A percentile compares a stretch with the other conserved stretches of the same genome.
These are phyloP conservation scores for Dasypogon diadema DNA, from an alignment of 2,888 invertebrate genomes.

Conservation along the genomic window DNA sequence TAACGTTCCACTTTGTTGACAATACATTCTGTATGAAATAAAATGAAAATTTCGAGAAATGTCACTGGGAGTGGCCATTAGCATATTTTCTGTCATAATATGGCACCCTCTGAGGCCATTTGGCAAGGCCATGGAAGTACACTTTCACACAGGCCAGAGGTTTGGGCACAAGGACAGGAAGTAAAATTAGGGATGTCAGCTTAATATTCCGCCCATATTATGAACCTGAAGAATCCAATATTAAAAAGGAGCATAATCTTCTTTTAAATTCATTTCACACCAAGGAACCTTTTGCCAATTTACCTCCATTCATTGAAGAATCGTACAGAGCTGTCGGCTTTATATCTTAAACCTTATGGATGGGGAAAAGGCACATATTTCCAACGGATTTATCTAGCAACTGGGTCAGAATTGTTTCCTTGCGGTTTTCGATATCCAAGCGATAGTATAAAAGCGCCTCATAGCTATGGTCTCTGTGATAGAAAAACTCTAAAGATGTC, in stretches of 20 bases:
- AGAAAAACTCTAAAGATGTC: slow-evolving; percentile 31
- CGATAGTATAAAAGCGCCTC: neutral
- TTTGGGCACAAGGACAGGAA: neutral
- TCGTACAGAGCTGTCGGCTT: neutral
- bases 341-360: slow-evolving; percentile 15
- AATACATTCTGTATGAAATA: neutral
- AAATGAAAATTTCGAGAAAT: neutral
- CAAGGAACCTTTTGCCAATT: slow-evolving; percentile 11
- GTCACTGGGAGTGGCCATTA: neutral
- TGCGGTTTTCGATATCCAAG: slow-evolving; percentile 41
- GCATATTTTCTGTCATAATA: neutral
- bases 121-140: neutral
- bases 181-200: neutral
- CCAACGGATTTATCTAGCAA: slow-evolving; percentile 16
- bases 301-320: slow-evolving; percentile 16
- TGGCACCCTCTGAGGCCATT: neutral
- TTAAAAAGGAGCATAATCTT: neutral
- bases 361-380: slow-evolving; percentile 23
- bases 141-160: neutral
- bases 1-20: neutral
- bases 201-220: neutral
- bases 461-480: neutral
- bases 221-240: neutral
- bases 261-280: neutral
- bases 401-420: slow-evolving; percentile 42